Base-by-base conservation (phyloP, 2,113 vertebrate genomes). In the Sceloporus undulatus region DNA sequence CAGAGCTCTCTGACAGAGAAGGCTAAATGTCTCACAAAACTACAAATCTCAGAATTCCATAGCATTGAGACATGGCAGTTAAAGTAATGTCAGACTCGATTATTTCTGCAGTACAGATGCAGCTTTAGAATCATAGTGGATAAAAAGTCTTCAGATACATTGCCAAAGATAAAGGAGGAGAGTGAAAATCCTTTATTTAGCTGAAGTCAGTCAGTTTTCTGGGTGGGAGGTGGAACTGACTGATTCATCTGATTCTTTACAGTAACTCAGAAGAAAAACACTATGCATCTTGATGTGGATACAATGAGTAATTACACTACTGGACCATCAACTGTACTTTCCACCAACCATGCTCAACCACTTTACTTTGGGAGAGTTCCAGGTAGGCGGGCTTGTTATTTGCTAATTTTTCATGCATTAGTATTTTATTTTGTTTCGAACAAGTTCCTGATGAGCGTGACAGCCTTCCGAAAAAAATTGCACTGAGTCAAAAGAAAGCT, bases 301-400 rank as follows among this genome's bases (percentile, higher is more conserved):
- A 92, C 96, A 42, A 91, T 96, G 54, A 97, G 93, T 13, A 97
- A 96, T 86, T 96, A 97, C 83, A 97, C 96, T 38, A 96, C 96
- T n/a, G 96, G 96, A 70, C 96, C 93, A 66, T 93, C 88, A 11
- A 91, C 89, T 6, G 92, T 96, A 76, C 71, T 82, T 9, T 54
- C 87, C 5, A 88, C 92, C 34, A 87, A 0, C 88, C 94, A 94
- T 89, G 96, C 79, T 88, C 95, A 97, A 79, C 96, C 96, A 2
- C 95, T 99, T 5, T 97, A 98, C 94, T 95, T 99, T 0, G 98
- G 98, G 11, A 98, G 97, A 71, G 88, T 98, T 95, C 98, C 98
- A 97, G 98, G 98, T 99, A 96, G 90, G 79, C 96, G 87, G 76
- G 0, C 48, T 86, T 42, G 2, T 54, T 10, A 42, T 38, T 86